phyloP scores from a whole-genome alignment of 2,888 invertebrate genomes.

The Chaetogeoica ovagalla region DNA sequence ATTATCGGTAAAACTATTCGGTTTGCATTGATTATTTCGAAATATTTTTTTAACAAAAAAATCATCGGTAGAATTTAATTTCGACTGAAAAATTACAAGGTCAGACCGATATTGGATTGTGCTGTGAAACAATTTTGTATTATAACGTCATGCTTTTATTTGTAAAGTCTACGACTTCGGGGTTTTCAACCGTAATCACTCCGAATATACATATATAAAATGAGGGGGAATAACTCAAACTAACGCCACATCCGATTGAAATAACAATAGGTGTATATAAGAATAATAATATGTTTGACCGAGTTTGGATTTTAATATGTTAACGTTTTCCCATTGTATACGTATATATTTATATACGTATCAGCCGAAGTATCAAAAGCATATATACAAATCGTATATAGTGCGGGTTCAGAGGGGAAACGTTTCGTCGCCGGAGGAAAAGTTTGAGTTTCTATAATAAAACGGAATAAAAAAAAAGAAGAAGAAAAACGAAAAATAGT shows the following conservation, averaged over 20 bases:
- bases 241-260: constrained; percentile 10
- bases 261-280: background rate
- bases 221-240: background rate
- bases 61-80: no score
- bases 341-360: background rate
- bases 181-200: background rate
- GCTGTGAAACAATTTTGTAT: no score
- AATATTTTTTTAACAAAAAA: no score
- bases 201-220: no score
- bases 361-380: background rate
- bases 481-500: background rate
- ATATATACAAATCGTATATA: no score
- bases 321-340: constrained; percentile 10
- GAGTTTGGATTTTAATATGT: constrained; percentile 44
- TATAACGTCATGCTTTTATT: no score
- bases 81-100: no score
- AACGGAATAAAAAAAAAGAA: background rate
- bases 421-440: constrained; percentile 28
- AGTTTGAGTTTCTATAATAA: constrained; percentile 39
- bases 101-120: no score
- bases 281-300: constrained; percentile 26
- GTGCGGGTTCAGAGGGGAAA: background rate
- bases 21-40: no score
- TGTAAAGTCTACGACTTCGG: background rate
- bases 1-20: no score